phyloP scores from a whole-genome alignment of 2,888 invertebrate species.

The Listrodromus nycthemerus region DNA sequence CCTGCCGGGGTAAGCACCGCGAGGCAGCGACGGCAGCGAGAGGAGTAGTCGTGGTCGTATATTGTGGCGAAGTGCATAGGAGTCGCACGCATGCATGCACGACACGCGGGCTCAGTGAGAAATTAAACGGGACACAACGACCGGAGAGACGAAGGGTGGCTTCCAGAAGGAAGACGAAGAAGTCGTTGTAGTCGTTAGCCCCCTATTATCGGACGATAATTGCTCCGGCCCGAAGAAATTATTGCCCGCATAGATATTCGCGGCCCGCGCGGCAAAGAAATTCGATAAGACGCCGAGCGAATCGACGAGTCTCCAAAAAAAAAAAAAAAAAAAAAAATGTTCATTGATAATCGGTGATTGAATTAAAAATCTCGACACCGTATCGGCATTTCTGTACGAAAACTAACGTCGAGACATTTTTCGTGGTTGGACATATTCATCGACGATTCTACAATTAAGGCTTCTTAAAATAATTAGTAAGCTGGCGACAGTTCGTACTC shows the following conservation, averaged over 20 bases:
- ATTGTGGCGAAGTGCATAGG: conserved; percentile 40
- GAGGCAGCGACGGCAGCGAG: conserved; percentile 58
- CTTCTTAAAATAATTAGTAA: too few relatives aligned
- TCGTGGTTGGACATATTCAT: too few relatives aligned
- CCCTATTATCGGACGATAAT: conserved; percentile 57
- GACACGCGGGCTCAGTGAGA: conserved; percentile 66
- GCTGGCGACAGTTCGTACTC: too few relatives aligned
- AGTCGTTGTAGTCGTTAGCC: conserved; percentile 56
- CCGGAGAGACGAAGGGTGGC: conserved; percentile 57
- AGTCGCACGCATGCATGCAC: conserved; percentile 73
- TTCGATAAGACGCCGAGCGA: not conserved
- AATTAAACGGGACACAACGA: conserved; percentile 71
- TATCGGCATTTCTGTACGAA: too few relatives aligned
- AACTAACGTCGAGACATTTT: too few relatives aligned
- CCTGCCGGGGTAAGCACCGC: conserved; percentile 73
- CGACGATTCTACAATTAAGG: too few relatives aligned
- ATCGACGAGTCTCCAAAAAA: not conserved
- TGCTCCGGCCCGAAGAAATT: conserved; percentile 33
- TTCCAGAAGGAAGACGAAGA: conserved; percentile 58
- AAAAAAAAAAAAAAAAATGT: too few relatives aligned
- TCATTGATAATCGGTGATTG: too few relatives aligned
- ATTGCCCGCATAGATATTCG: not conserved
- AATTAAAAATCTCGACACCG: too few relatives aligned
- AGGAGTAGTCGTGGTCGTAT: conserved; percentile 29
- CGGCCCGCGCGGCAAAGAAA: not conserved